Conservation (phyloP, 1,140 invertebrate species). For the Drosophila neocordata region DNA sequence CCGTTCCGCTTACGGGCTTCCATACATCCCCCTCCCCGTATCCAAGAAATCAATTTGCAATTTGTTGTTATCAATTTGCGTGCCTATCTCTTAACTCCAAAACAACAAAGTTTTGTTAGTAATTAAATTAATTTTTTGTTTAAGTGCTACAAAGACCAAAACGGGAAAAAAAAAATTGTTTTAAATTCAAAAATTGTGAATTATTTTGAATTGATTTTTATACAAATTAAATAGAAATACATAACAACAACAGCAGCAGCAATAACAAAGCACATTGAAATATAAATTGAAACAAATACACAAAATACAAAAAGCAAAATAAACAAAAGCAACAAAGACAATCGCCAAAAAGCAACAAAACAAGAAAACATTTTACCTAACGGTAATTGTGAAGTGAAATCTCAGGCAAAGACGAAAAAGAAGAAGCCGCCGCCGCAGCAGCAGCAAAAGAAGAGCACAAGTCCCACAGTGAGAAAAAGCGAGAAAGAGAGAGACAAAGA, state of each 20-base stretch:
- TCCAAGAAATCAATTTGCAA: conserved; percentile 30
- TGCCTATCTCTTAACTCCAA: conserved; percentile 36
- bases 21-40: background rate
- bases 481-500: background rate
- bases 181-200: conserved; percentile 77
- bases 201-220: conserved; percentile 76
- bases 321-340: conserved; percentile 28
- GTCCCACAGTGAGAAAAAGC: conserved; percentile 21
- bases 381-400: conserved; percentile 68
- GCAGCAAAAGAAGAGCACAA: conserved; percentile 42
- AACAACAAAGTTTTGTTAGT: background rate
- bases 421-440: conserved; percentile 18
- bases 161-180: conserved; percentile 24
- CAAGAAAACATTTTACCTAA: conserved; percentile 24
- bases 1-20: background rate
- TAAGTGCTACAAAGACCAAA: conserved; percentile 9
- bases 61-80: conserved; percentile 56
- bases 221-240: conserved; percentile 17
- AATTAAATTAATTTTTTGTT: conserved; percentile 41
- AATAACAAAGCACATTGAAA: conserved; percentile 16
- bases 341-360: conserved; percentile 11
- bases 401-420: conserved; percentile 49
- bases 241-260: conserved; percentile 14
- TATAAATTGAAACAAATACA: conserved; percentile 17
- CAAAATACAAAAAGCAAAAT: conserved; percentile 24